Conservation (phyloP, 2,888 invertebrate genomes). For the Callyntrura sp. region DNA sequence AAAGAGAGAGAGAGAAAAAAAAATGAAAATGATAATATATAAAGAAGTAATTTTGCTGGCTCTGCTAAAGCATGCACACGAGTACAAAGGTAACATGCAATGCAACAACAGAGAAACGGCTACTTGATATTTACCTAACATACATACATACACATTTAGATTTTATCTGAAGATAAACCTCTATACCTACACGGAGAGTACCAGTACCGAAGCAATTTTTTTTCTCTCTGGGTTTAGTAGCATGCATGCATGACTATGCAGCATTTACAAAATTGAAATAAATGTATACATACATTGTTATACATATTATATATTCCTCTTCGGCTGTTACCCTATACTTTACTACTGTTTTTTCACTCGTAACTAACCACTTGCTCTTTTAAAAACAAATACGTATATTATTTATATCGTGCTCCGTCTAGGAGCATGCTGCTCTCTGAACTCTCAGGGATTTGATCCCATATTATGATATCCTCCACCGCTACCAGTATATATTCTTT, state of each 20-base stretch:
- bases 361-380: slow-evolving; percentile 41
- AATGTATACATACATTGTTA: slow-evolving; percentile 26
- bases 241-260: slow-evolving; percentile 22
- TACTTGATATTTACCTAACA: slow-evolving; percentile 64
- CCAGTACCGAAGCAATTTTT: too few relatives aligned
- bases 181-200: not conserved
- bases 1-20: not conserved
- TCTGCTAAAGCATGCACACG: not conserved
- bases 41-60: slow-evolving; percentile 11
- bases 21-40: not conserved
- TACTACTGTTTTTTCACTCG: not conserved
- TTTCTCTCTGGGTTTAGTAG: not conserved
- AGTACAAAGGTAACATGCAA: not conserved
- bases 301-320: slow-evolving; percentile 30
- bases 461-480: slow-evolving; percentile 45
- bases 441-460: slow-evolving; percentile 54
- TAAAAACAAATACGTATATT: slow-evolving; percentile 65
- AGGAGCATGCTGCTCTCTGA: not conserved
- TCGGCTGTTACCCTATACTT: not conserved
- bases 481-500: not conserved
- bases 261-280: slow-evolving; percentile 34
- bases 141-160: slow-evolving; percentile 66
- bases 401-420: not conserved
- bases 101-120: slow-evolving; percentile 45
- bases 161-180: slow-evolving; percentile 54